Evolutionary conservation across 2,113 vertebrate genomes (phyloP).

Genomic region (Ceuthmochares aereus): DNA sequence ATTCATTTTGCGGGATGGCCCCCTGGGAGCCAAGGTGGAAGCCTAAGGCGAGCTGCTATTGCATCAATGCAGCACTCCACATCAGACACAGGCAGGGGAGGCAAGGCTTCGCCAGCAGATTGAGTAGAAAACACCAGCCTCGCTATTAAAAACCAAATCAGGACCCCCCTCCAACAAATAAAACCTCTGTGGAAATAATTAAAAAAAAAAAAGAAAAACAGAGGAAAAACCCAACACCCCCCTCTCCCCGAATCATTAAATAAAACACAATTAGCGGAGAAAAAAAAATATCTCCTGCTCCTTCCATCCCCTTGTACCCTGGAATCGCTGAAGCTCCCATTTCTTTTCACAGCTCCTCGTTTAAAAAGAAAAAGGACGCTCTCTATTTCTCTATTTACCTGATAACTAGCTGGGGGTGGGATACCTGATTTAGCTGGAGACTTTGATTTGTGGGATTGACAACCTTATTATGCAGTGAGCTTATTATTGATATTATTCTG

Average conservation of each 20-base stretch:
- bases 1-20: constrained; percentile 87
- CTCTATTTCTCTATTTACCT: constrained; percentile 72
- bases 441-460: constrained; percentile 98
- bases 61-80: constrained; percentile 75
- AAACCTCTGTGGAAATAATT: neutral
- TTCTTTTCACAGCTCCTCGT: constrained; percentile 15
- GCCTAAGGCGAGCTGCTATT: constrained; percentile 78
- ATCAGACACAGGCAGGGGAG: constrained; percentile 62
- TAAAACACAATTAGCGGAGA: neutral
- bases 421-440: constrained; percentile 83
- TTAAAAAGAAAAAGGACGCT: constrained; percentile 52
- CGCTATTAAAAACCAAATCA: constrained; percentile 27
- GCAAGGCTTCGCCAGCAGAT: constrained; percentile 2
- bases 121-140: constrained; percentile 44
- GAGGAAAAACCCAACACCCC: neutral
- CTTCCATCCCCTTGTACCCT: neutral
- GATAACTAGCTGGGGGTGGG: constrained; percentile 81
- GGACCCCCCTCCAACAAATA: neutral
- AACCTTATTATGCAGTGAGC: constrained; percentile 99
- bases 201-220: neutral
- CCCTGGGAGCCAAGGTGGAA: constrained; percentile 81
- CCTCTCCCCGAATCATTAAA: neutral
- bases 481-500: constrained; percentile 99
- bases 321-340: neutral
- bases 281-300: neutral